Conservation (phyloP, 2,113 vertebrate species). For the mouse (Mus musculus) region DNA sequence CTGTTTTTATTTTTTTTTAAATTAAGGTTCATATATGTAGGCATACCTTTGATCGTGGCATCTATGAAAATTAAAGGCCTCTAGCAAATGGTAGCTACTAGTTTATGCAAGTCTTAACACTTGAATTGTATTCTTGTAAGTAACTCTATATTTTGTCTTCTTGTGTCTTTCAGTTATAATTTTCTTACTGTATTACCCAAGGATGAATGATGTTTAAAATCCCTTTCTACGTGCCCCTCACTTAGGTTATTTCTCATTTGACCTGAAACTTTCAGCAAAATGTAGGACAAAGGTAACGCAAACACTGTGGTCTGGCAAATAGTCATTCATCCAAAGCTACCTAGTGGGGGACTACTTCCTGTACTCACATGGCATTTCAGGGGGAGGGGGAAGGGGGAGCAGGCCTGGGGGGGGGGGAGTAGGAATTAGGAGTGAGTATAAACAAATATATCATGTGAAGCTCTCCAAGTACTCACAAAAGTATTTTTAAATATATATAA, state of each 20-base stretch:
- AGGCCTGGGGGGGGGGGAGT: no score
- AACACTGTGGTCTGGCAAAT: neutral
- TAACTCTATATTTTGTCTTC: neutral
- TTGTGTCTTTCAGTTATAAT: neutral
- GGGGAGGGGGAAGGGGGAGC: neutral
- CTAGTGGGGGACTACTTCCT: neutral
- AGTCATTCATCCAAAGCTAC: neutral
- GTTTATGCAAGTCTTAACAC: neutral
- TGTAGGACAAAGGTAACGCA: neutral
- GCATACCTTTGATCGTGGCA: neutral
- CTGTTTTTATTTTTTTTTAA: neutral
- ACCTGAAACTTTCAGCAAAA: constrained; percentile 15
- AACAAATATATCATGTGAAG: neutral
- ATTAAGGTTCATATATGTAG: neutral
- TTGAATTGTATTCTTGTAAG: neutral
- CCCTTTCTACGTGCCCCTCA: neutral
- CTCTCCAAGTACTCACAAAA: neutral
- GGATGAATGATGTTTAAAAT: neutral
- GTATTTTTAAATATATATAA: neutral
- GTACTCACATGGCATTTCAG: neutral
- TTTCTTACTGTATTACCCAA: neutral
- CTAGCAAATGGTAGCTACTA: neutral
- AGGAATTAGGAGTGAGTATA: no score
- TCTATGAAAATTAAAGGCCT: neutral
- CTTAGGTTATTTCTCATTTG: neutral